Evolutionary conservation across 1,140 invertebrate genomes (phyloP), one percentile per base, ranked within the genome.

Genomic region (Bombus waltoni): DNA sequence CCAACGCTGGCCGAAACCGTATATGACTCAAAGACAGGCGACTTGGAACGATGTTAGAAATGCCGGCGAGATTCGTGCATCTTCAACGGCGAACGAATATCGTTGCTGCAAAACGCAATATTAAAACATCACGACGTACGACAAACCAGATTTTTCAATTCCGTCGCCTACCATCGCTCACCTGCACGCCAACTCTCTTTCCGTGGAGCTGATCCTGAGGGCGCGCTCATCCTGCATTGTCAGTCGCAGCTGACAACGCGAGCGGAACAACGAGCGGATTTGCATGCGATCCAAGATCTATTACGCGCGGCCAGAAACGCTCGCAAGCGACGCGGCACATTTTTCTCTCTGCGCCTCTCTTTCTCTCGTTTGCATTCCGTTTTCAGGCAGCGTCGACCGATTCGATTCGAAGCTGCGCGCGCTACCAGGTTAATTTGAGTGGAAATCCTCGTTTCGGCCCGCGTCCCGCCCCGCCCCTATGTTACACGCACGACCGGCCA

Each of bases 231-330:
- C 75, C 77, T 73, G 81, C 85, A 86, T 84, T 84, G 89, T 89
- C 85, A 87, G 81, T 81, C 77, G 81, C 89, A 87, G 88, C 88
- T 89, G 89, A 89, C 88, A 90, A 88, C 81, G 42, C 62, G 65
- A 65, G 76, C 73, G 42, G 38, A 82, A 40, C 38, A 84, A 80
- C 82, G 75, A 72, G 66, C 74, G 79, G 75, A 90, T 89, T 88
- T 90, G 78, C 86, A 81, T 87, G 78, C 81, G 81, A 88, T 79
- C 44, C 81, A 88, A 85, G 79, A 84, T 90, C 83, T 85, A 86
- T 89, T 85, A 74, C 75, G 65, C 83, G 57, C 32, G 22, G n/a
- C 28, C 4, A 53, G 57, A 42, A 62, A 22, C 22, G 57, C 32
- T 40, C 25, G 8, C 44, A 47, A 47, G 2, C 82, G 47, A 35